Evolutionary conservation across 2,888 invertebrate species (phyloP).

Genomic region (Pegoplata infirma): DNA sequence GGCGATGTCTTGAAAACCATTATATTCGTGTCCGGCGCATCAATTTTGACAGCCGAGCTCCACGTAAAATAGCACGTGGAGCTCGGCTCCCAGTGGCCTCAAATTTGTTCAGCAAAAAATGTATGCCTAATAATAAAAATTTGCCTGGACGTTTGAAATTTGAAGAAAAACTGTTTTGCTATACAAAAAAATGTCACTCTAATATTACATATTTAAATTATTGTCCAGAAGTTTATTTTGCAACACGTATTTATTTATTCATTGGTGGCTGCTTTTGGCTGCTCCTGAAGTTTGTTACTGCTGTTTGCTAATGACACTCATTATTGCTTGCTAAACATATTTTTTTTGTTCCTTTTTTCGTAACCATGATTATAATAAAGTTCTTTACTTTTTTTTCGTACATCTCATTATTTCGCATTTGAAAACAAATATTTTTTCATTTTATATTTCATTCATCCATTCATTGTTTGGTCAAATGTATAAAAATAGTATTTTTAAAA

Average conservation of each 20-base stretch:
- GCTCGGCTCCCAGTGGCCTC: too few relatives aligned
- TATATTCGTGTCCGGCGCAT: too few relatives aligned
- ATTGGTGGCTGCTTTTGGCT: background rate
- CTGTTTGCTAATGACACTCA: conserved; percentile 46
- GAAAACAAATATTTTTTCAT: background rate
- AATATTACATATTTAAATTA: conserved; percentile 9
- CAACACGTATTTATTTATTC: conserved; percentile 25
- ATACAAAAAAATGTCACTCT: too few relatives aligned
- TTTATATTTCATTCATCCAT: background rate
- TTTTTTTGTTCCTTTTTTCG: too few relatives aligned
- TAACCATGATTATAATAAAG: background rate
- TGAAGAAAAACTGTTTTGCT: too few relatives aligned
- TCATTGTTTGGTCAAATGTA: background rate
- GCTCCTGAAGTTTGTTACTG: conserved; percentile 24
- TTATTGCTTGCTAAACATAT: conserved; percentile 39
- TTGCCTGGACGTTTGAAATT: too few relatives aligned
- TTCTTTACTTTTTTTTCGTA: background rate
- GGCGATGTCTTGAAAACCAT: too few relatives aligned
- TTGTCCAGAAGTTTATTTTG: background rate
- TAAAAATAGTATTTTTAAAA: background rate
- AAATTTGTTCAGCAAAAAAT: too few relatives aligned
- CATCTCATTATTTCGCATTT: background rate
- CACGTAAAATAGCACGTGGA: too few relatives aligned
- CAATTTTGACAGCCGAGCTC: too few relatives aligned
- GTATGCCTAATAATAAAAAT: too few relatives aligned